A percentile compares a stretch with the other conserved stretches of the same genome.
These are phyloP conservation scores for Ophioderma brevispina DNA, from an alignment of 35 echinoderm and acorn worm genomes.

Conservation along the genomic window DNA sequence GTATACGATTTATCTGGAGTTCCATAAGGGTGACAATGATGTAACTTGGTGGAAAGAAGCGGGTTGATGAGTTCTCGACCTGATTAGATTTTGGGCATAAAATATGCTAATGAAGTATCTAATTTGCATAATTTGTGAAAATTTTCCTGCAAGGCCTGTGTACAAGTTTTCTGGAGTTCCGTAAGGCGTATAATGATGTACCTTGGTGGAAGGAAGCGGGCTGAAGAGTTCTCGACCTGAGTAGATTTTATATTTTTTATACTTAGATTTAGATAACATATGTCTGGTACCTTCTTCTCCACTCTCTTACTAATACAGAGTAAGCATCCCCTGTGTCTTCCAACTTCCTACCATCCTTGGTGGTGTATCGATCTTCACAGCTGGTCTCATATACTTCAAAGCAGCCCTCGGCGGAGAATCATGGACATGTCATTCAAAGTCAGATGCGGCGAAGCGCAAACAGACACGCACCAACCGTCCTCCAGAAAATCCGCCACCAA, in stretches of 20 bases:
- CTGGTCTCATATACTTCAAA: conserved; percentile 89
- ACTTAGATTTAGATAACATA: not conserved
- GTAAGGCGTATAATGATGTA: no score
- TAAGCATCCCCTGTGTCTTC: conserved; percentile 83
- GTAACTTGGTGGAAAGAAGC: no score
- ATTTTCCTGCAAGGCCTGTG: no score
- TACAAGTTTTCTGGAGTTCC: no score
- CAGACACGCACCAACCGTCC: conserved; percentile 82
- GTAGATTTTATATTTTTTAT: not conserved
- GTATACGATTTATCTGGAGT: no score
- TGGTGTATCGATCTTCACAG: conserved; percentile 80
- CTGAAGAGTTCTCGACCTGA: no score
- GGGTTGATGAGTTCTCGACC: no score
- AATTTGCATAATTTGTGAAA: no score
- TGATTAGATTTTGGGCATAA: no score
- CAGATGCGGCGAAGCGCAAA: conserved; percentile 1
- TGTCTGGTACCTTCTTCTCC: not conserved
- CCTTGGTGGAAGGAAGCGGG: no score
- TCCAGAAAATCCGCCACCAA: conserved; percentile 82
- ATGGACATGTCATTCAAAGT: conserved; percentile 41
- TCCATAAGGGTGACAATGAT: no score
- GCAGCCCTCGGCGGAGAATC: conserved; percentile 90
- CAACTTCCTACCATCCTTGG: conserved; percentile 86
- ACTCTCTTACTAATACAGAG: conserved; percentile 46
- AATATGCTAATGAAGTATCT: no score